Evolutionary conservation across 2,888 invertebrate species (phyloP).

Genomic region (Lampropteryx suffumata): DNA sequence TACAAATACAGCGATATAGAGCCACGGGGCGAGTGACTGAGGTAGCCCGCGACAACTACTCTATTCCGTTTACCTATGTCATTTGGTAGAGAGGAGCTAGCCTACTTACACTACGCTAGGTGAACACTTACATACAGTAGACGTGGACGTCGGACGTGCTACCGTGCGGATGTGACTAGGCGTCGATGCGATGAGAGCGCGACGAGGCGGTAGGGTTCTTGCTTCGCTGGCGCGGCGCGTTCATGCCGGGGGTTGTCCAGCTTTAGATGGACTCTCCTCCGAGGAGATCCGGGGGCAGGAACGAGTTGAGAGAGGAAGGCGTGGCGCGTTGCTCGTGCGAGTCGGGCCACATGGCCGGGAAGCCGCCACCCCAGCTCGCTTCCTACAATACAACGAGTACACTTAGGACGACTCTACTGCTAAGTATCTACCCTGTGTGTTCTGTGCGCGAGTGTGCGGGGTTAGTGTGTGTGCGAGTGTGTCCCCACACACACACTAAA

Average conservation of each 20-base stretch:
- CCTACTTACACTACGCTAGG: constrained; percentile 26
- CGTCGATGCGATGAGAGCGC: constrained; percentile 35
- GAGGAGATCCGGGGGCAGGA: constrained; percentile 93
- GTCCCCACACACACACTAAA: no score
- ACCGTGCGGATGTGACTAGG: constrained; percentile 69
- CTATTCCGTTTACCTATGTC: constrained; percentile 39
- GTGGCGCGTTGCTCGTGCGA: constrained; percentile 91
- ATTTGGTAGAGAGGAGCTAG: constrained; percentile 44
- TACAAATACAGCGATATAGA: constrained; percentile 76
- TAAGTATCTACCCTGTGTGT: no score
- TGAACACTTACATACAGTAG: constrained; percentile 29
- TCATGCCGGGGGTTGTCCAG: not conserved
- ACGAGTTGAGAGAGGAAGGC: constrained; percentile 93
- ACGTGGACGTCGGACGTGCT: constrained; percentile 18
- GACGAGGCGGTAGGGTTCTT: constrained; percentile 11
- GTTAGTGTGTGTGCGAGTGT: no score
- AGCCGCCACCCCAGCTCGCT: constrained; percentile 69
- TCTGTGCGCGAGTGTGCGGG: no score
- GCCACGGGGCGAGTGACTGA: constrained; percentile 80
- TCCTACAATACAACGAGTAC: constrained; percentile 42
- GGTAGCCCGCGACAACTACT: constrained; percentile 64
- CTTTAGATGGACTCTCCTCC: constrained; percentile 92
- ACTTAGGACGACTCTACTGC: no score
- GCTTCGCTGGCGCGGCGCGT: no score
- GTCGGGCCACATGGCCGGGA: constrained; percentile 86